phyloP scores from a whole-genome alignment of 1,140 invertebrate species.

The Choristoneura fumiferana region DNA sequence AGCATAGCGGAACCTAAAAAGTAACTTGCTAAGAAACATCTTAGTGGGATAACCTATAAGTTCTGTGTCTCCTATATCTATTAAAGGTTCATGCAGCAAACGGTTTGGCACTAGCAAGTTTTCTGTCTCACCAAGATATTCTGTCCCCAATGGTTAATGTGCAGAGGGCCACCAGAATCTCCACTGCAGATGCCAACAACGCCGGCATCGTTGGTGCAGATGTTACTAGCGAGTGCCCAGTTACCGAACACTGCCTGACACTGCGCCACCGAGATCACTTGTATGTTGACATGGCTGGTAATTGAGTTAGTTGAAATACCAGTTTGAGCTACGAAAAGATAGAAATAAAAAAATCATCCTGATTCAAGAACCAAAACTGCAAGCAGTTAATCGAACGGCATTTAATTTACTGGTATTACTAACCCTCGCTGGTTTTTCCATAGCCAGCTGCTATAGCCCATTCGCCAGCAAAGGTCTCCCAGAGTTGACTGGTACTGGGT shows the following conservation, averaged over 20 bases:
- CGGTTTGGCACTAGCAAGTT: too few species aligned
- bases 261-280: conserved; percentile 41
- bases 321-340: conserved; percentile 31
- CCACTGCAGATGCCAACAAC: conserved; percentile 52
- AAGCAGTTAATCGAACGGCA: too few species aligned
- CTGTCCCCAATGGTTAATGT: conserved; percentile 30
- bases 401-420: too few species aligned
- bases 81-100: too few species aligned
- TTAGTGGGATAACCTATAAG: too few species aligned
- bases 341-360: too few species aligned
- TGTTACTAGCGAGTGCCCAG: conserved; percentile 29
- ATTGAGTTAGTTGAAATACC: conserved; percentile 31
- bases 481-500: conserved; percentile 39
- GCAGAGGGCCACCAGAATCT: conserved; percentile 55
- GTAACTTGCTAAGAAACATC: too few species aligned
- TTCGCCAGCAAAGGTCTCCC: conserved; percentile 47
- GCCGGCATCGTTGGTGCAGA: conserved; percentile 50
- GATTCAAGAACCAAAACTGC: too few species aligned
- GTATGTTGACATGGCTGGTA: conserved; percentile 45
- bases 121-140: conserved; percentile 44
- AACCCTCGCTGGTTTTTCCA: conserved; percentile 58
- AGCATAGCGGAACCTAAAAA: too few species aligned
- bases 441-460: conserved; percentile 58
- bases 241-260: conserved; percentile 34
- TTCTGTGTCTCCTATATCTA: too few species aligned